Evolutionary conservation across 2,888 invertebrate species (phyloP), one percentile per base, ranked within the genome.

Genomic region (Terebella lapidaria): DNA sequence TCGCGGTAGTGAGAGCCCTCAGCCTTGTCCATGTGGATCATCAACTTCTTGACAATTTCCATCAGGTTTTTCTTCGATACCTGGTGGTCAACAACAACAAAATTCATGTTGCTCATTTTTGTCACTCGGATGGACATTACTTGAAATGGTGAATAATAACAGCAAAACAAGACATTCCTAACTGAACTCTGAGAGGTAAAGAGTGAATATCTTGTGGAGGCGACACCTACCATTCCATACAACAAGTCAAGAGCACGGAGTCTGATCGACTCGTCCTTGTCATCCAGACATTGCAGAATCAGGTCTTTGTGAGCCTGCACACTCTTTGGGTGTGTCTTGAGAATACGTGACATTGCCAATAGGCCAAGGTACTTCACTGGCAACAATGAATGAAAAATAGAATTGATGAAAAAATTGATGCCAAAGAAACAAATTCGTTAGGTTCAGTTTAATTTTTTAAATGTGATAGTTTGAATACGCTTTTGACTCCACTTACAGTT

Each of bases 241-340:
- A 99, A 84, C 53, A 99, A 85, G 78, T 99, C 97, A 56, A 99
- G 84, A 4, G 99, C 94, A 72, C 97, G 85, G 67, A 99, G 84
- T 71, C 99, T 85, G 75, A 99, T 99, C 54, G 94, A 95, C 81
- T 99, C 99, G 78, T 99, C 99, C 82, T 97, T 97, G 80, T 99
- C 99, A 80, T 99, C 99, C 67, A 99, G 85, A 82, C 99, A 99
- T 71, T 94, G 91, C 81, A 99, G 85, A 70, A 99, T 94, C 52
- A 99, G 85, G 83, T 99, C 99, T 82, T 99, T 99, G 81, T 99
- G 99, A 15, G 94, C 89, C 81, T 99, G 97, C 42, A 99, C 99
- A 69, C 95, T 95, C 83, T 99, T 99, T 20, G 99, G 99, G 81
- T 99, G 97, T 2, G 97, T 96, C 81, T 94, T 93, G 64, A 99